A percentile compares a stretch with the other conserved stretches of the same genome.
phyloP scores from a whole-genome alignment of 2,888 invertebrate genomes.

The Globia sparganii region DNA sequence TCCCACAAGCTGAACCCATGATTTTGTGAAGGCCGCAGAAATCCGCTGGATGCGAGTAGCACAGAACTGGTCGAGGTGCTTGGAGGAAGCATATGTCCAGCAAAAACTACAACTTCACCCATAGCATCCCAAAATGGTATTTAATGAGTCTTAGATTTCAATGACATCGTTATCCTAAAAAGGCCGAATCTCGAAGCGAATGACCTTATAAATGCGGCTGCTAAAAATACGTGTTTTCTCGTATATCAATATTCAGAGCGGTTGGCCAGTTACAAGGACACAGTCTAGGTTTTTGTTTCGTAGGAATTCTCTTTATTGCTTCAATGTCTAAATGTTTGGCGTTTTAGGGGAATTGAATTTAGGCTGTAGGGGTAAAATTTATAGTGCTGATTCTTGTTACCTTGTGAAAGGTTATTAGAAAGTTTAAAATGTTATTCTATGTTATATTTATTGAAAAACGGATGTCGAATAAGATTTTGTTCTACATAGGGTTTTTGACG shows the following conservation, averaged over 20 bases:
- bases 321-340: constrained; percentile 5
- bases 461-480: no score
- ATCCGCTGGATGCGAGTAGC: no score
- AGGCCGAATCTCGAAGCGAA: constrained; percentile 10
- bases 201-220: constrained; percentile 17
- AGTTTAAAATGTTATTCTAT: no score
- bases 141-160: constrained; percentile 20
- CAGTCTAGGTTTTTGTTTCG: constrained; percentile 7
- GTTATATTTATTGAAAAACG: no score
- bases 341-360: constrained; percentile 8
- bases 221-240: constrained; percentile 20
- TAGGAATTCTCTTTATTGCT: constrained; percentile 40
- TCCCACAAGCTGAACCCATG: no score
- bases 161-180: constrained; percentile 21
- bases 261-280: constrained; percentile 34
- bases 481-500: no score
- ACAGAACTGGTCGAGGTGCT: no score
- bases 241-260: constrained; percentile 39
- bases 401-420: no score
- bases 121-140: neutral
- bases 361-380: neutral
- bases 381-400: neutral
- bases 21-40: no score
- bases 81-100: no score
- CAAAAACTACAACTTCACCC: no score